These are phyloP conservation scores for Polymixis lichenea DNA, from an alignment of 2,888 invertebrate species.

Conservation along the genomic window DNA sequence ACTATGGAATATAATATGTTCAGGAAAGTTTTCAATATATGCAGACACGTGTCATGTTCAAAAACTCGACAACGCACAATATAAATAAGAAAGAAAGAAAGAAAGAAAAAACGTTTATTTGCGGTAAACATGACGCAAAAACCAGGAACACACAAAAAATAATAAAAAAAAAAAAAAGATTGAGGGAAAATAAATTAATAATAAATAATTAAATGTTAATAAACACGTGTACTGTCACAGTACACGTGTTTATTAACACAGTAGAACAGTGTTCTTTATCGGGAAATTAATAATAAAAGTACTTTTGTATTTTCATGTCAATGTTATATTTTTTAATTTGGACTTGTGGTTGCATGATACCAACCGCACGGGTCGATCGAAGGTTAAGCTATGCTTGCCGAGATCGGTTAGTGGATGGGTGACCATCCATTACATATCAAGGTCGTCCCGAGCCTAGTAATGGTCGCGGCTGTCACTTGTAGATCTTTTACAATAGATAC, in stretches of 20 bases:
- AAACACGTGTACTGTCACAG: background rate
- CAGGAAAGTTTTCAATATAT: constrained; percentile 1
- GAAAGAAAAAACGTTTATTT: too few relatives aligned
- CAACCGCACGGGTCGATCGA: background rate
- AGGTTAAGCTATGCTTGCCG: background rate
- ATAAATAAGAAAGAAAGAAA: too few relatives aligned
- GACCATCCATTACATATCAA: background rate
- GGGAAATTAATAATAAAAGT: background rate
- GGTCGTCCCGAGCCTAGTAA: background rate
- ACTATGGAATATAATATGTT: constrained; percentile 2
- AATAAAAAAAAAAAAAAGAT: too few relatives aligned
- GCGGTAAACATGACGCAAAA: too few relatives aligned
- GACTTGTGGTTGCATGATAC: background rate
- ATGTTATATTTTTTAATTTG: background rate
- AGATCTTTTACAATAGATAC: background rate
- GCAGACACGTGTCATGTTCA: constrained; percentile 4
- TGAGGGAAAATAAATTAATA: too few relatives aligned
- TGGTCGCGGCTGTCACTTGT: background rate
- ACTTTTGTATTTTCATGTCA: background rate
- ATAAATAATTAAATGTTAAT: too few relatives aligned
- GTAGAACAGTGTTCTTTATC: background rate
- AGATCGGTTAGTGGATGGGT: background rate
- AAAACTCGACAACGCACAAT: background rate
- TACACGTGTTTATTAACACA: too few relatives aligned
- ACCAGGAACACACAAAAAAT: too few relatives aligned